phyloP scores from a whole-genome alignment of 2,113 vertebrate species.

The Seriola rivoliana region DNA sequence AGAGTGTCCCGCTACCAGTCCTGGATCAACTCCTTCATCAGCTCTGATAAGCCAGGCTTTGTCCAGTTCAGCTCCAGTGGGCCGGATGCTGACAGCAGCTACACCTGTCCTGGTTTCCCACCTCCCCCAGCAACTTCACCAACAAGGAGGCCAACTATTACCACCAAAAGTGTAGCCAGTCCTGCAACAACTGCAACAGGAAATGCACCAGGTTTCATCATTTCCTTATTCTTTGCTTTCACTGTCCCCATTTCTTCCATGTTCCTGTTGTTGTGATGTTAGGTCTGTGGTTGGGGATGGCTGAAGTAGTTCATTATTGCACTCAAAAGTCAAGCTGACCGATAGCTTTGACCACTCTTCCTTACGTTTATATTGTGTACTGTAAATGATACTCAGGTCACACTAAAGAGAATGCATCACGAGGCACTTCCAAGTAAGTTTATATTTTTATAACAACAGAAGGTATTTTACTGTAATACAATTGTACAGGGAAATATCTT shows the following conservation, averaged over 20 bases:
- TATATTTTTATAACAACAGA: constrained; percentile 1
- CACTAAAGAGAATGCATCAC: not conserved
- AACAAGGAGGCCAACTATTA: not conserved
- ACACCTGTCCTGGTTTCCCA: constrained; percentile 2
- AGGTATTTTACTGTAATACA: not conserved
- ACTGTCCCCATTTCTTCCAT: constrained; percentile 2
- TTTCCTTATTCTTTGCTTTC: constrained; percentile 28
- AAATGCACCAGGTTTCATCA: constrained; percentile 8
- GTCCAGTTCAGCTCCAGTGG: not conserved
- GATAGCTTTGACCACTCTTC: not conserved
- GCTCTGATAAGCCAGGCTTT: not conserved
- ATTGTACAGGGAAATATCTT: not conserved
- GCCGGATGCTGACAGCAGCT: not conserved
- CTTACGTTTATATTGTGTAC: not conserved
- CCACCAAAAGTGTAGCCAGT: not conserved
- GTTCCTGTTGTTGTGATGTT: constrained; percentile 13
- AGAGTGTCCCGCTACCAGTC: not conserved
- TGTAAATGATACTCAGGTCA: constrained; percentile 14
- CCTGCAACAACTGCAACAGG: constrained; percentile 1
- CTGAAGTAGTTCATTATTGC: not conserved
- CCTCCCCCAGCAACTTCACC: not conserved
- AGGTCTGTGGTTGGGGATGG: not conserved
- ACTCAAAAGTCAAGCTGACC: not conserved
- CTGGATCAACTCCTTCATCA: not conserved
- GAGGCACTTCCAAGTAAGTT: not conserved